These are phyloP conservation scores for Hartigia nigra DNA, from an alignment of 2,888 invertebrate species.

Conservation along the genomic window DNA sequence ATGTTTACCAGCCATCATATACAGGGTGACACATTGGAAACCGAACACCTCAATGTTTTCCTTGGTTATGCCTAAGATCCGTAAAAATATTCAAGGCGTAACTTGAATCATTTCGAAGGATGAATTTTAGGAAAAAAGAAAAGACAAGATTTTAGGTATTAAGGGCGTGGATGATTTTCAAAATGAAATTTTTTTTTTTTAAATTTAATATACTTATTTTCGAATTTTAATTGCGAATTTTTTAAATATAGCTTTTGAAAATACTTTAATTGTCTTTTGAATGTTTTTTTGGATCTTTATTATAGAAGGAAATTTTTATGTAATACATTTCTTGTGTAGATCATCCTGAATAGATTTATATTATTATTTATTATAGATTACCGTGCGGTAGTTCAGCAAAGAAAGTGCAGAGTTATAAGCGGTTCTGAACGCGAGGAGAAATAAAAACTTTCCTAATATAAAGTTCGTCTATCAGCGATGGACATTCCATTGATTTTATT, in stretches of 20 bases:
- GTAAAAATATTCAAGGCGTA: background rate
- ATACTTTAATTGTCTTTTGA: background rate
- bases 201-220: no score
- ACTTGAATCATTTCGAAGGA: background rate
- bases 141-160: background rate
- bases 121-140: background rate
- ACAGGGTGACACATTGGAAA: background rate
- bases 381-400: constrained; percentile 16
- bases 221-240: background rate
- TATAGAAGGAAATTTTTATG: background rate
- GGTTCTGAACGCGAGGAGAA: constrained; percentile 40
- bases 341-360: background rate
- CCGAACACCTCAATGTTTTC: background rate
- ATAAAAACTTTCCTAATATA: constrained; percentile 59
- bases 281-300: background rate
- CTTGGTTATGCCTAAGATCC: background rate
- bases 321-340: background rate
- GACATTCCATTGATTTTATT: constrained; percentile 43
- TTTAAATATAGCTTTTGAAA: background rate
- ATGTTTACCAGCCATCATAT: background rate
- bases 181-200: background rate
- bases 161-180: background rate
- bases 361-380: no score
- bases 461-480: constrained; percentile 48
- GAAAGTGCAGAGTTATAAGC: constrained; percentile 33